Evolutionary conservation across 2,888 invertebrate genomes (phyloP).

Genomic region (Lagria hirta): DNA sequence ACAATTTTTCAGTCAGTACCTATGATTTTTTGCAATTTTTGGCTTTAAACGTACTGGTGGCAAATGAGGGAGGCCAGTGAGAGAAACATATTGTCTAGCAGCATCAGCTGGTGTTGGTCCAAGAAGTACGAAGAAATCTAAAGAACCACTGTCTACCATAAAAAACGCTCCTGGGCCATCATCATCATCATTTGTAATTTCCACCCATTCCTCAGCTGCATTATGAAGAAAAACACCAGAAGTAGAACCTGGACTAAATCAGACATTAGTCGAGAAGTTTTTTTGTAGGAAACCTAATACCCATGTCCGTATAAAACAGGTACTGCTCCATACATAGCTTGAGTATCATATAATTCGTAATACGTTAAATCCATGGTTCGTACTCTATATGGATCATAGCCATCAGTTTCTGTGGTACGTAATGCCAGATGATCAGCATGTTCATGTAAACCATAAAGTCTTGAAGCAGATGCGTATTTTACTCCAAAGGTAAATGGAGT

Average conservation of each 20-base stretch:
- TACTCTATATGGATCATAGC: conserved; percentile 84
- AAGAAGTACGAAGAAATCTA: conserved; percentile 85
- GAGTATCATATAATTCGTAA: conserved; percentile 46
- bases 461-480: conserved; percentile 28
- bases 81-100: conserved; percentile 77
- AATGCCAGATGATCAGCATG: conserved; percentile 88
- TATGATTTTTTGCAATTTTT: no score
- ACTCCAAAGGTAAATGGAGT: conserved; percentile 37
- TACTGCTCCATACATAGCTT: conserved; percentile 63
- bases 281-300: no score
- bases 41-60: no score
- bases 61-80: conserved; percentile 82
- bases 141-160: conserved; percentile 89
- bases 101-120: conserved; percentile 82
- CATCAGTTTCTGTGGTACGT: conserved; percentile 67
- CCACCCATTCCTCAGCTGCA: conserved; percentile 95
- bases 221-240: conserved; percentile 92
- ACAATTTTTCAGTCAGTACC: no score
- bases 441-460: conserved; percentile 69
- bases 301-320: conserved; percentile 90
- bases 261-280: no score
- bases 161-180: conserved; percentile 75
- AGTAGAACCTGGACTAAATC: no score
- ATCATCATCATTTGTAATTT: conserved; percentile 72
- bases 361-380: conserved; percentile 52